Evolutionary conservation across 2,113 vertebrate species (phyloP).

Genomic region (Hippoglossus stenolepis): DNA sequence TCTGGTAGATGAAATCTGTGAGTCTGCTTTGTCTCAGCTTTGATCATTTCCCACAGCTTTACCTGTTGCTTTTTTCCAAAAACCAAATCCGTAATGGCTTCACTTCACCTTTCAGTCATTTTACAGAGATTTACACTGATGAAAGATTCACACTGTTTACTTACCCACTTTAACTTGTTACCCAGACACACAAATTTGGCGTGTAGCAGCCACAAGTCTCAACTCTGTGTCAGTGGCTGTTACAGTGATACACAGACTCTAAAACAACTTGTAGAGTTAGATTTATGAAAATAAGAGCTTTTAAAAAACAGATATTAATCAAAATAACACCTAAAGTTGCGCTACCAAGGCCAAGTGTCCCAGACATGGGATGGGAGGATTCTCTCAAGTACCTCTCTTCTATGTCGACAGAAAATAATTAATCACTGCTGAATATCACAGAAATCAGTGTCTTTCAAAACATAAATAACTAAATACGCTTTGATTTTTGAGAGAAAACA

Average conservation of each 20-base stretch:
- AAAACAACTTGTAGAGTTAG: background rate
- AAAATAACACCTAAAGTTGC: background rate
- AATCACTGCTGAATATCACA: background rate
- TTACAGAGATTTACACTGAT: background rate
- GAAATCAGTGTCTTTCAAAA: background rate
- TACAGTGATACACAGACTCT: background rate
- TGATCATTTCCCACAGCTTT: background rate
- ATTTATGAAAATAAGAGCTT: background rate
- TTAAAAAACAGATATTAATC: background rate
- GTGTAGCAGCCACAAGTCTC: background rate
- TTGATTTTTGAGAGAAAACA: too few species aligned
- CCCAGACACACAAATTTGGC: too few species aligned
- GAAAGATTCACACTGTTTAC: background rate
- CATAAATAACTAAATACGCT: too few species aligned
- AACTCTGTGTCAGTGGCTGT: background rate
- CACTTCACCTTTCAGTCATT: background rate
- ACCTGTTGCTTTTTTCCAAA: background rate
- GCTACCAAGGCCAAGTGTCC: background rate
- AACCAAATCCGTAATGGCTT: background rate
- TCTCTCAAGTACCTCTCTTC: background rate
- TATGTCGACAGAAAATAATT: background rate
- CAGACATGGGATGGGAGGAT: background rate
- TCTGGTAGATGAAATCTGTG: slow-evolving; percentile 34
- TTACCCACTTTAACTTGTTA: background rate
- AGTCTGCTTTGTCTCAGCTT: slow-evolving; percentile 3